These are phyloP conservation scores for Lobophora halterata DNA, from an alignment of 2,888 invertebrate species.

Conservation along the genomic window DNA sequence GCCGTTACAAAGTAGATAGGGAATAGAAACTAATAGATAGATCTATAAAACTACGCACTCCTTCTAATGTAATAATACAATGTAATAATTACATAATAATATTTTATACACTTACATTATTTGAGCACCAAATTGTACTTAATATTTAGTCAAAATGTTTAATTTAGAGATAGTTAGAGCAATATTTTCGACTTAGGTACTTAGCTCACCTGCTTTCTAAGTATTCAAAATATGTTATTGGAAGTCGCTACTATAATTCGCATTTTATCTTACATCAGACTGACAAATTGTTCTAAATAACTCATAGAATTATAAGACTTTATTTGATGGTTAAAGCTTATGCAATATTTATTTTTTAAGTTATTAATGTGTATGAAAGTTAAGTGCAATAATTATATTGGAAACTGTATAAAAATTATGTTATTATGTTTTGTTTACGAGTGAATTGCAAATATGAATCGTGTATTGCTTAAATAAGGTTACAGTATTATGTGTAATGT, in stretches of 20 bases:
- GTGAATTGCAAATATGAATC: conserved; percentile 56
- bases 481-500: conserved; percentile 74
- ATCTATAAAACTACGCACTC: conserved; percentile 58
- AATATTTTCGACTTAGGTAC: conserved; percentile 56
- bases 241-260: conserved; percentile 51
- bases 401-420: conserved; percentile 75
- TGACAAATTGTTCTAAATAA: conserved; percentile 72
- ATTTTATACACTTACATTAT: conserved; percentile 73
- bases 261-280: conserved; percentile 68
- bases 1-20: conserved; percentile 40
- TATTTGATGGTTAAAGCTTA: conserved; percentile 71
- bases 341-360: conserved; percentile 79
- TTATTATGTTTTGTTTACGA: conserved; percentile 71
- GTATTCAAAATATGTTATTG: conserved; percentile 43
- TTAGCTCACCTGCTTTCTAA: too few relatives aligned
- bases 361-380: conserved; percentile 69
- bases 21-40: conserved; percentile 51
- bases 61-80: conserved; percentile 74
- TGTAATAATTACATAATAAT: conserved; percentile 70
- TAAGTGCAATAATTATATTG: conserved; percentile 79
- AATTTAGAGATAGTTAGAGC: conserved; percentile 55
- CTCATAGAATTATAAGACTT: conserved; percentile 67
- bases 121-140: conserved; percentile 81
- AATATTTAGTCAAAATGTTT: conserved; percentile 79
- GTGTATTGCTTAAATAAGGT: conserved; percentile 62